These are phyloP conservation scores for Tenthredo distinguenda DNA, from an alignment of 2,888 invertebrate genomes.

Conservation along the genomic window DNA sequence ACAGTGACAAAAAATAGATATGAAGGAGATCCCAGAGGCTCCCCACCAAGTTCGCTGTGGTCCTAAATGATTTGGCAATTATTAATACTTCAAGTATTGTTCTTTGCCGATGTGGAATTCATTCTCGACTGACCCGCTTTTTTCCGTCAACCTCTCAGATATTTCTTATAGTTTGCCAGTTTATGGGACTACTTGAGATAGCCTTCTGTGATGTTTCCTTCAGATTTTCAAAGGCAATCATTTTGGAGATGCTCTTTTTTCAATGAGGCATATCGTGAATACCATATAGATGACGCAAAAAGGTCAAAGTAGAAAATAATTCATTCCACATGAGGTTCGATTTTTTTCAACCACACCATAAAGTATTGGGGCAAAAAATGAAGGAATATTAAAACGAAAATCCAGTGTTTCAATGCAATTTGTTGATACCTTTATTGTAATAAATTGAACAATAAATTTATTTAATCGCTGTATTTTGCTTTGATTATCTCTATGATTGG, in stretches of 20 bases:
- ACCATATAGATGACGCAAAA: too few species aligned
- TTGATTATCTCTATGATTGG: background rate
- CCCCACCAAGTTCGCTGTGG: slow-evolving; percentile 81
- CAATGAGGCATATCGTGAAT: too few species aligned
- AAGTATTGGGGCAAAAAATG: background rate
- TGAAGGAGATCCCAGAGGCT: background rate
- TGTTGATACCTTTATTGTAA: background rate
- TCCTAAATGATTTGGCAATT: background rate
- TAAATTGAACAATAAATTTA: background rate
- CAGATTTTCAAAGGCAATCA: too few species aligned
- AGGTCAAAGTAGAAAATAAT: too few species aligned
- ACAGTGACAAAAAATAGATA: background rate
- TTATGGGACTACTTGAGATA: too few species aligned
- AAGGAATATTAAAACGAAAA: background rate
- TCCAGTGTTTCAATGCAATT: background rate
- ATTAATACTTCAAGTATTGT: background rate
- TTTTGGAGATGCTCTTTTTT: too few species aligned
- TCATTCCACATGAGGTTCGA: background rate
- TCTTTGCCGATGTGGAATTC: slow-evolving; percentile 38
- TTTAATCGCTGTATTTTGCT: background rate
- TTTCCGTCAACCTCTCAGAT: too few species aligned
- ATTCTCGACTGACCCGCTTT: too few species aligned
- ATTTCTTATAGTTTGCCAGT: too few species aligned
- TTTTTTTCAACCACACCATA: background rate
- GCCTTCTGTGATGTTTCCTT: too few species aligned